Base-by-base conservation (phyloP, 1,140 invertebrate genomes). In the Zeugodacus cucurbitae region DNA sequence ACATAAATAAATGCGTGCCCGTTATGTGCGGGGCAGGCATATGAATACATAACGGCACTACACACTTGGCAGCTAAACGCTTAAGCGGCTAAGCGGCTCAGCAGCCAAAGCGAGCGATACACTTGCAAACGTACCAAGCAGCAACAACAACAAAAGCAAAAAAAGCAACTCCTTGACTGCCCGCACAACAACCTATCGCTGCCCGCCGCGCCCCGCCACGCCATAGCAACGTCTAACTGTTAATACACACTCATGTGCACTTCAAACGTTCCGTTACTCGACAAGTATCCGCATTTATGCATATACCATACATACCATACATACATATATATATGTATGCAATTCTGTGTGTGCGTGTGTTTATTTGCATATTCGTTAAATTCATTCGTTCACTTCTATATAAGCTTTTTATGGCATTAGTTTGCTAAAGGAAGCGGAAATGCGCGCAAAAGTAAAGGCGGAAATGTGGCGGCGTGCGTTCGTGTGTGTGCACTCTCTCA, bases 401-500 rank as follows among this genome's bases (percentile, higher is more conserved):
- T 74, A 48, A 82, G 74, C 70, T 44, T 78, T 78, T 78, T 17
- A 41, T 82, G 41, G 41, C 74, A 48, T 82, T 82, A 82, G 74
- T 82, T 82, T 82, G 74, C 74, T 82, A 82, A 82, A 82, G 74
- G 74, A 82, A 82, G 74, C 74, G 74, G 74, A 82, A 82, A 82
- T 82, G 37, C 41, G 74, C 74, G 74, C 41, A 82, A 82, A 82
- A 82, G 74, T 82, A 82, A 82, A 44, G 74, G 34, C 37, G 74
- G 74, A 82, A 82, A 82, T 82, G 41, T 82, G 74, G 74, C 41
- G 41, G 74, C 34, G 67, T 82, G 74, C 26, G 41, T 62, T 26
- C 22, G 44, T 41, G 37, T 78, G 20, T 17, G 11, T 44, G 29
- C 7, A 0, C n/a, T 29, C 14, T 10, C 62, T 3, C 29, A 32